Base-by-base conservation (phyloP, 2,888 invertebrate genomes). In the Caenorhabditis sulstoni region DNA sequence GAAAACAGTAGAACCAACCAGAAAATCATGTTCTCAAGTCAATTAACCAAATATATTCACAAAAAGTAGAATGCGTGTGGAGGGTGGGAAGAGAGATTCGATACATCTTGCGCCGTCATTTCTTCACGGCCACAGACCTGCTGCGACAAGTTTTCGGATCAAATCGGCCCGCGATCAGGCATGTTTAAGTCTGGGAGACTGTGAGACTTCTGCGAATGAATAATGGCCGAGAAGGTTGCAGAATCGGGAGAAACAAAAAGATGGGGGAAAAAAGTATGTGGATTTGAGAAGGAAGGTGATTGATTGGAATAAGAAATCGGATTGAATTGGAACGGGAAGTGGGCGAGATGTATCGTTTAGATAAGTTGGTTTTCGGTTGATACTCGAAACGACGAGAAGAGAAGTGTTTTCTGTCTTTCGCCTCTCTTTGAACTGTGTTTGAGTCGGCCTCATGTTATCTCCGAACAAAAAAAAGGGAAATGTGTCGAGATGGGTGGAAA, bases 101-200 rank as follows among this genome's bases (percentile, higher is more conserved):
- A 75, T 76, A 62, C 67, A 62, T 76, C 75, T 76, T 47, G 50
- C 62, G 67, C 57, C 67, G 62, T 75, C 53, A 75, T 67, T 76
- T 55, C 62, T 62, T 62, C 67, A 67, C 57, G 61, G 67, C 67
- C 57, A 67, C 3, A 76, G 75, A 76, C 75, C 75, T 76, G 75
- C 50, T 76, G 67, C 53, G 75, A 64, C 75, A 76, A 76, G 75
- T 76, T 76, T 76, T 67, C 20, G 66, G 75, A 76, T 59, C 64
- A 64, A 64, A 71, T 71, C 73, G 50, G 57, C 22, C 58, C 35
- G 50, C 73, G 64, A 73, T 58, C 49, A 57, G 55, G 44, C 73
- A 52, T 61, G 71, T 57, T 65, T 58, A 58, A 73, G 64, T 64
- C 61, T 55, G 53, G 37, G 11, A 41, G 41, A 61, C 61, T 57